phyloP scores from a whole-genome alignment of 2,113 vertebrate species.

The Hippocampus comes region DNA sequence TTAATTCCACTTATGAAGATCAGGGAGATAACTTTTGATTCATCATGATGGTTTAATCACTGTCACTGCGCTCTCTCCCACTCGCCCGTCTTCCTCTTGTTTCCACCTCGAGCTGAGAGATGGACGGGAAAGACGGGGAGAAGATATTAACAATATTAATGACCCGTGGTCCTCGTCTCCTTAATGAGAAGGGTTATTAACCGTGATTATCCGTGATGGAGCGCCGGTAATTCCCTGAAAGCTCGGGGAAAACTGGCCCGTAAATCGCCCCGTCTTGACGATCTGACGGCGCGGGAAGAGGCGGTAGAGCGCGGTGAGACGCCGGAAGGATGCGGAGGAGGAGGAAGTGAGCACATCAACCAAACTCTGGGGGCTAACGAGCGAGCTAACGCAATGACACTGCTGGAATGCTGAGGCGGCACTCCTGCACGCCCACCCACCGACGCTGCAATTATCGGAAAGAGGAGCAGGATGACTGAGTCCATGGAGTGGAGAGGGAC shows the following conservation, averaged over 20 bases:
- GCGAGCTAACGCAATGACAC: conserved; percentile 43
- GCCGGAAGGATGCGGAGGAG: conserved; percentile 18
- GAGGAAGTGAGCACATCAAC: neutral
- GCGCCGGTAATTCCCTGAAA: conserved; percentile 63
- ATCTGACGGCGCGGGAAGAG: conserved; percentile 45
- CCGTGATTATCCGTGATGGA: conserved; percentile 71
- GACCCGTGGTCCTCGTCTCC: conserved; percentile 66
- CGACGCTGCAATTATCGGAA: conserved; percentile 58
- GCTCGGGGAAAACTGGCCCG: conserved; percentile 67
- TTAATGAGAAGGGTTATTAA: conserved; percentile 71
- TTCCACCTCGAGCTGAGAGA: conserved; percentile 46
- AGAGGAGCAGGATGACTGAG: conserved; percentile 6
- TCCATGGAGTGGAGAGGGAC: neutral
- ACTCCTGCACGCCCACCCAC: conserved; percentile 20
- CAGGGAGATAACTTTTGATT: conserved; percentile 74
- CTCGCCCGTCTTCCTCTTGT: conserved; percentile 43
- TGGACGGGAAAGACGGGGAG: conserved; percentile 44
- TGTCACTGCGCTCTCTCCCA: conserved; percentile 34
- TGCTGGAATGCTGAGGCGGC: conserved; percentile 65
- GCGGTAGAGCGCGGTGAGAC: conserved; percentile 28
- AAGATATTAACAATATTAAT: conserved; percentile 77
- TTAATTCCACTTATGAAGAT: conserved; percentile 76
- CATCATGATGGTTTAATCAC: conserved; percentile 74
- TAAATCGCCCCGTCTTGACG: conserved; percentile 31
- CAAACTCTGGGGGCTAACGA: conserved; percentile 50